phyloP scores from a whole-genome alignment of 2,113 vertebrate genomes.

The Microtus montanus region DNA sequence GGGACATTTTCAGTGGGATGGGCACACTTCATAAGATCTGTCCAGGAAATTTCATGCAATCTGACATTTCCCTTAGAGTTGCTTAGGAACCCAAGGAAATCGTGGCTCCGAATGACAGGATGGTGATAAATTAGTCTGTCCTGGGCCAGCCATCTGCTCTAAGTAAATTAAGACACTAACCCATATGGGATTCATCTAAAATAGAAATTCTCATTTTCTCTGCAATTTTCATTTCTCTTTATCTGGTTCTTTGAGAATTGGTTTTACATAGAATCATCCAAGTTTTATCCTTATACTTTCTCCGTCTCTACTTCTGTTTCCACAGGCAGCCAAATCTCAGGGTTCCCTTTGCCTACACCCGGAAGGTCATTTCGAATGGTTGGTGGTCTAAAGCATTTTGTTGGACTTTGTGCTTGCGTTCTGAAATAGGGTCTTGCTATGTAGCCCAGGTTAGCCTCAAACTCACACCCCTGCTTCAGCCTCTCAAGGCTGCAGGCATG shows the following conservation, averaged over 20 bases:
- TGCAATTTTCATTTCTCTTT: constrained; percentile 60
- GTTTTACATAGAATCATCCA: not conserved
- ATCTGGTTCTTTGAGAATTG: constrained; percentile 49
- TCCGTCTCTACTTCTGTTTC: not conserved
- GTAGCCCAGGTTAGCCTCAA: not conserved
- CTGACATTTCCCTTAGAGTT: constrained; percentile 65
- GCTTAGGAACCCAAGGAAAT: constrained; percentile 65
- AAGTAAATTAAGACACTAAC: constrained; percentile 76
- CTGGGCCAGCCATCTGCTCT: constrained; percentile 70
- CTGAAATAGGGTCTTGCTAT: not conserved
- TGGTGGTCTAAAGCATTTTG: not conserved
- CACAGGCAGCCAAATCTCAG: not conserved
- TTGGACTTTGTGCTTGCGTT: not conserved
- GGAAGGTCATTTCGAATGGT: not conserved
- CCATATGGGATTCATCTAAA: constrained; percentile 73
- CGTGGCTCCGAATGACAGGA: constrained; percentile 47
- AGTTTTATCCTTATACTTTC: not conserved
- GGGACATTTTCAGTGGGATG: constrained; percentile 9
- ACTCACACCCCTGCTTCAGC: not conserved
- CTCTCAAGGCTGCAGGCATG: not conserved
- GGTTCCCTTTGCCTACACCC: not conserved
- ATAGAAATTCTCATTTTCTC: constrained; percentile 45
- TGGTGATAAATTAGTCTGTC: constrained; percentile 59
- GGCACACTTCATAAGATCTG: not conserved
- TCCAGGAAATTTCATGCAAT: constrained; percentile 51